Conservation (phyloP, 1,140 invertebrate genomes). For the Geopemphigus sp. region DNA sequence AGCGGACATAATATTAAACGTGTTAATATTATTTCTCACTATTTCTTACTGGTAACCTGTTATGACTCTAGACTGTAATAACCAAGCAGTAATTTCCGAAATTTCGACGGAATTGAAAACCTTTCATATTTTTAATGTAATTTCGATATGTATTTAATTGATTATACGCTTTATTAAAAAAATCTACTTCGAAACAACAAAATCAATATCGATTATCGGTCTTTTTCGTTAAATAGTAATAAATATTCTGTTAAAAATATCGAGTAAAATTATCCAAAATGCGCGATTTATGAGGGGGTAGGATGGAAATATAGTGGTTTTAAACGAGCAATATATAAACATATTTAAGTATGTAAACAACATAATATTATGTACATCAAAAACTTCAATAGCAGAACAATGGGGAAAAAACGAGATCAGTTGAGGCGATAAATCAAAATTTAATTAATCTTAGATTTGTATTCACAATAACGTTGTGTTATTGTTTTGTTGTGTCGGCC, state of each 20-base stretch:
- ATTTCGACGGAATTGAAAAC: too few relatives aligned
- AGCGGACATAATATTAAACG: too few relatives aligned
- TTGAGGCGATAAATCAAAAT: slow-evolving; percentile 26
- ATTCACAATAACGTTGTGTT: slow-evolving; percentile 7
- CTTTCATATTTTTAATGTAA: too few relatives aligned
- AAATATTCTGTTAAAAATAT: not conserved
- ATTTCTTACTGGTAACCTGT: too few relatives aligned
- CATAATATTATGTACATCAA: not conserved
- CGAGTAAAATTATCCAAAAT: not conserved
- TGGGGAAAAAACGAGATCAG: slow-evolving; percentile 6
- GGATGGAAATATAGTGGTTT: not conserved
- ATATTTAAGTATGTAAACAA: not conserved
- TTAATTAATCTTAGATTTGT: slow-evolving; percentile 41
- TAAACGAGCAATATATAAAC: not conserved
- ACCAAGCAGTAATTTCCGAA: too few relatives aligned
- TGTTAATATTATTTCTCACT: too few relatives aligned
- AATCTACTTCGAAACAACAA: too few relatives aligned
- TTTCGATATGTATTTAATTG: too few relatives aligned
- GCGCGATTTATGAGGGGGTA: not conserved
- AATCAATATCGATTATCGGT: too few relatives aligned
- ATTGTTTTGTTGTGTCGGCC: slow-evolving; percentile 35
- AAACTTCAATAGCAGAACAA: slow-evolving; percentile 23
- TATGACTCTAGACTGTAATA: too few relatives aligned
- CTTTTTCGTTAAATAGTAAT: too few relatives aligned
- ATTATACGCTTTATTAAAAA: too few relatives aligned